Base-by-base conservation (phyloP, 2,888 invertebrate species). In the Scaeva pyrastri region DNA sequence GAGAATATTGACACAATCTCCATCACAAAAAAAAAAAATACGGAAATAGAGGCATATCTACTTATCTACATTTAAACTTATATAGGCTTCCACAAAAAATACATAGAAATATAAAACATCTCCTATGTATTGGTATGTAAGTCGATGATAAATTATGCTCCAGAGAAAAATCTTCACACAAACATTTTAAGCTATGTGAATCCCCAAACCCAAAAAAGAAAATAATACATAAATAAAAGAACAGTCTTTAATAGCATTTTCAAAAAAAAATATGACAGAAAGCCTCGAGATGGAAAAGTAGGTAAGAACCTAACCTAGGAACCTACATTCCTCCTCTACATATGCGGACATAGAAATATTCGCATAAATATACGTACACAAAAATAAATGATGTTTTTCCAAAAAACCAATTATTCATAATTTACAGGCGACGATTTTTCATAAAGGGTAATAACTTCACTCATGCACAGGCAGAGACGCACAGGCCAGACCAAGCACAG, bases 371-470 rank as follows among this genome's bases (percentile, higher is more conserved):
- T 48, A 62, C 5, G 2, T 11, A 48, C 12, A 31, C 8, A 39
- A 23, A 52, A 21, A 39, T 68, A 68, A 52, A 56, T 56, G 43
- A 79, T 64, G 68, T 55, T 48, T 72, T 72, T 86, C 68, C 41
- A 48, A 73, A n/a, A 48, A 81, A 71, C 68, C 86, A 77, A 86
- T 86, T 86, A 77, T 74, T 86, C 86, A 86, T 77, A 86, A 81
- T 86, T 86, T 86, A 86, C 62, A 77, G 81, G 70, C 68, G 81
- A 70, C 77, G 60, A 86, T 86, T 86, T 77, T 64, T 77, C 74
- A 82, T 60, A 75, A 86, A 81, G 64, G 73, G 50, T 73, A 80
- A 75, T 85, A 80, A 56, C 79, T 80, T 85, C 80, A 75, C 84
- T 64, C 74, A 80, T 60, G 56, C 56, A 31, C 52, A 43, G 41